Base-by-base conservation (phyloP, 2,113 vertebrate species). In the Pseudolaguvia tuberculata region DNA sequence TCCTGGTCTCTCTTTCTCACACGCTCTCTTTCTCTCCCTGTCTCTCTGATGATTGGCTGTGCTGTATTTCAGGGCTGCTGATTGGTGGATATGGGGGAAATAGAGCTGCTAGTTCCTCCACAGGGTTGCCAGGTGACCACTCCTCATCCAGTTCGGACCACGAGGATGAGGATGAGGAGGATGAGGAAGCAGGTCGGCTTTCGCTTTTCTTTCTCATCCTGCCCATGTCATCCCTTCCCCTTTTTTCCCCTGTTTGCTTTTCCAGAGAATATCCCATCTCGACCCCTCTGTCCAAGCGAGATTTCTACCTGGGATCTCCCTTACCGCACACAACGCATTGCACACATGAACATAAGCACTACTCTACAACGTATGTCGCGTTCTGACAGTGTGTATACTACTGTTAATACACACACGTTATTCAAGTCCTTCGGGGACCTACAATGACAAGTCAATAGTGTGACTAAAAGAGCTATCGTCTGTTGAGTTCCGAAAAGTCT, bases 131-230 rank as follows among this genome's bases (percentile, higher is more conserved):
- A 80, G 77, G 76, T 50, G 80, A 81, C 55, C 88, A 83, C 91
- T 97, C 93, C 88, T 97, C 95, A 93, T 98, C 95, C 92, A 91
- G 94, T 93, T 96, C 96, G 90, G 96, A 96, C 87, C 95, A 96
- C 81, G 89, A 93, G 71, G 92, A 94, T 79, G 91, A 94, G 78
- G 93, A 95, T 63, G 90, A 91, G 82, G 94, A 94, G 87, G 94
- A 97, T 94, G 96, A 98, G 94, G 97, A 99, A 97, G 95, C 96
- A 99, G 97, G 97, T 99, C 93, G 94, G 96, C 94, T 94, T 91
- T 92, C 89, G 92, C 92, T 94, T 92, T 95, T 92, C 89, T 88
- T 85, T 79, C 79, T 88, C 48, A 75, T 83, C 70, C 73, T 58
- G 53, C 69, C 50, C 55, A 39, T 59, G 55, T 59, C 21, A 23